Percentiles rank a stretch among this genome's conserved stretches.
These are phyloP conservation scores for Rousettus madagascariensis DNA, from an alignment of 2,797 vertebrate species.

Conservation along the genomic window DNA sequence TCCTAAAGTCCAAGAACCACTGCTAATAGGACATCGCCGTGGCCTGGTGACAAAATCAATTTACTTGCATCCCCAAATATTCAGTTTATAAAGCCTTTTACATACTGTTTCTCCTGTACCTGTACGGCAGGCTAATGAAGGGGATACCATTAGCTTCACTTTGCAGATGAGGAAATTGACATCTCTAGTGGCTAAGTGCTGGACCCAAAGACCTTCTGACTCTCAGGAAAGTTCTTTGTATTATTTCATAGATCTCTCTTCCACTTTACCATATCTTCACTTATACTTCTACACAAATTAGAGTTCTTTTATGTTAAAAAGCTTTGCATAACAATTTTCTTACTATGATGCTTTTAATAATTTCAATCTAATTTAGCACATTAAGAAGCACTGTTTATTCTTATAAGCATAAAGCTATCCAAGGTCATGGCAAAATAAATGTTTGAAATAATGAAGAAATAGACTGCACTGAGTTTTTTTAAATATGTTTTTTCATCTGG, in stretches of 20 bases:
- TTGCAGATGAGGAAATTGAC: not conserved
- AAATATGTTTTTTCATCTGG: not conserved
- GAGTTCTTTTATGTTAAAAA: constrained; percentile 61
- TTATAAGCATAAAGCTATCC: constrained; percentile 54
- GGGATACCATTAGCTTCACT: not conserved
- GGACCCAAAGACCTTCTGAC: not conserved
- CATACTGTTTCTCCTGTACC: not conserved
- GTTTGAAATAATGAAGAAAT: constrained; percentile 60
- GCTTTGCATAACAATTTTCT: constrained; percentile 54
- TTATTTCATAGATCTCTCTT: constrained; percentile 9
- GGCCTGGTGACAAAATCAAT: not conserved
- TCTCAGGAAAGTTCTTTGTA: constrained; percentile 35
- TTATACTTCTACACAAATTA: constrained; percentile 48
- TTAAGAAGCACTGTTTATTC: constrained; percentile 38
- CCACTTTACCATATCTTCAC: constrained; percentile 3
- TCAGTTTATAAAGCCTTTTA: not conserved
- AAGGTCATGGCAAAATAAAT: constrained; percentile 49
- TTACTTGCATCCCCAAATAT: not conserved
- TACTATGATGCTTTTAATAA: constrained; percentile 65
- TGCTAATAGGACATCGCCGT: not conserved
- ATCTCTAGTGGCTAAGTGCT: not conserved
- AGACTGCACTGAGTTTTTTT: not conserved
- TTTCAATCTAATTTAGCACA: constrained; percentile 66
- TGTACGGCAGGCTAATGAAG: not conserved
- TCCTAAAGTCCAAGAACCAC: not conserved